These are phyloP conservation scores for Euplagia quadripunctaria DNA, from an alignment of 2,888 invertebrate genomes.

Conservation along the genomic window DNA sequence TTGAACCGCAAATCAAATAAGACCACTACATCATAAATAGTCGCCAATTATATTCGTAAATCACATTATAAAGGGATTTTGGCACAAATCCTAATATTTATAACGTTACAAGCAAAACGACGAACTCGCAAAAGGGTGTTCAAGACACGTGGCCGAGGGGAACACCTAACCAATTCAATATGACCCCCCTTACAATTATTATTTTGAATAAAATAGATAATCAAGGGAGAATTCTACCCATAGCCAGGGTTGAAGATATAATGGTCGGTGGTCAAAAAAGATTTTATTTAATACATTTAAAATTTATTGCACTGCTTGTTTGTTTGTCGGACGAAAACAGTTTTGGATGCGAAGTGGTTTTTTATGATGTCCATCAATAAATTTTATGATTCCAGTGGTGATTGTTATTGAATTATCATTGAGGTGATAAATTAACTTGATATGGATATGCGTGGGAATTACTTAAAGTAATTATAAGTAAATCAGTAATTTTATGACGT, in stretches of 20 bases:
- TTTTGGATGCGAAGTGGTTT: constrained; percentile 77
- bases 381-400: constrained; percentile 66
- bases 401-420: constrained; percentile 67
- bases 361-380: constrained; percentile 74
- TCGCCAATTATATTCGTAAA: constrained; percentile 46
- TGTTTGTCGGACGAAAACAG: constrained; percentile 76
- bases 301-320: constrained; percentile 77
- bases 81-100: constrained; percentile 81
- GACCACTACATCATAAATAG: constrained; percentile 17
- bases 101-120: constrained; percentile 63
- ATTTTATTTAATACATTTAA: constrained; percentile 81
- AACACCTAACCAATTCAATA: constrained; percentile 56
- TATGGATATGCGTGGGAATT: constrained; percentile 42
- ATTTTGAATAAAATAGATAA: background rate
- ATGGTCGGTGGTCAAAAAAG: constrained; percentile 60
- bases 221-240: background rate
- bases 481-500: constrained; percentile 18
- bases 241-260: constrained; percentile 50
- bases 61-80: constrained; percentile 64
- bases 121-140: constrained; percentile 72
- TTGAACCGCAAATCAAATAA: constrained; percentile 24
- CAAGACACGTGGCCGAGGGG: constrained; percentile 76
- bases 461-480: constrained; percentile 17
- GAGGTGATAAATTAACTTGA: constrained; percentile 47
- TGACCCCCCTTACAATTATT: constrained; percentile 50